A percentile compares a stretch with the other conserved stretches of the same genome.
Conservation (phyloP, 1,140 invertebrate species). For the Acromyrmex echinatior region DNA sequence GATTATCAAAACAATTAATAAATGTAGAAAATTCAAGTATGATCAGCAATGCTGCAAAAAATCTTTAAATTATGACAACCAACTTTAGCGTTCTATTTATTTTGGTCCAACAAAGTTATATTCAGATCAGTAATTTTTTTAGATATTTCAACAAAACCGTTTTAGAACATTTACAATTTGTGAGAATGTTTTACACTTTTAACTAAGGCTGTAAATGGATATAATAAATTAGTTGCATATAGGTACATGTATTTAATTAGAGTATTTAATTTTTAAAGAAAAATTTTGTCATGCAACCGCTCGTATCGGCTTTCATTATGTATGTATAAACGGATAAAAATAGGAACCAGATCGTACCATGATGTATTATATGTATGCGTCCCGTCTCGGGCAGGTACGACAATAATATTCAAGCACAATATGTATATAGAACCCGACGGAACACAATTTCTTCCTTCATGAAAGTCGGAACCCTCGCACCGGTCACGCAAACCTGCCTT, state of each 20-base stretch:
- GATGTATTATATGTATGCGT: constrained; percentile 40
- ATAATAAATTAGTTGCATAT: background rate
- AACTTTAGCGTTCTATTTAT: no score
- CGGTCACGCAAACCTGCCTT: constrained; percentile 60
- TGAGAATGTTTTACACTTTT: no score
- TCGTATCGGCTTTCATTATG: background rate
- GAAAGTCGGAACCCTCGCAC: constrained; percentile 21
- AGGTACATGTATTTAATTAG: background rate
- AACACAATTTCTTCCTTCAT: constrained; percentile 18
- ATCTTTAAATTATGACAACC: no score
- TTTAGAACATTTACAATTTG: no score
- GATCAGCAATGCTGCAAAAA: no score
- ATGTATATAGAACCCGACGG: background rate
- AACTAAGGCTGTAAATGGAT: background rate
- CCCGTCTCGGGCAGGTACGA: constrained; percentile 55
- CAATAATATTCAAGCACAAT: constrained; percentile 46
- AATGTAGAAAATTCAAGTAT: no score
- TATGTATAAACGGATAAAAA: constrained; percentile 8
- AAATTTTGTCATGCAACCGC: background rate
- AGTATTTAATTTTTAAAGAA: background rate
- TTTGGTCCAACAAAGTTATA: no score
- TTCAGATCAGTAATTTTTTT: no score
- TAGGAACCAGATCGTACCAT: constrained; percentile 25
- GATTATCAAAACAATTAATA: no score
- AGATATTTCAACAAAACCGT: no score